Evolutionary conservation across 30 jellyfish, hydroid and myxozoan genomes (phyloP), one percentile per base, ranked within the genome.

Genomic region (Nemopilema nomurai): DNA sequence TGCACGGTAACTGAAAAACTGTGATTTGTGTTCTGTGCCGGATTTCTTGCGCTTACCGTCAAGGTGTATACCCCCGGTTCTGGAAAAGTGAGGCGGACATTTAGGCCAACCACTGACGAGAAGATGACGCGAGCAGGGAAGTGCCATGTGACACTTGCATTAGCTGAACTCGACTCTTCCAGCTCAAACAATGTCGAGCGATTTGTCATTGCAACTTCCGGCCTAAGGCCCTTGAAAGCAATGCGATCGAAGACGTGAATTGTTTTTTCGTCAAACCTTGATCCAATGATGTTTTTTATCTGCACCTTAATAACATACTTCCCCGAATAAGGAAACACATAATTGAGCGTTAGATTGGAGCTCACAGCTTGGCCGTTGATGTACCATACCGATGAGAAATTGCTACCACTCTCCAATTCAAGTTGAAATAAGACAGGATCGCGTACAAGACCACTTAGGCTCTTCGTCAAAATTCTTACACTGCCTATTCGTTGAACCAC

Each of bases 321-420:
- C n/a, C 91, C 95, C 4, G 92, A 28, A 26, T 62, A 33, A 3
- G 91, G 51, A 32, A 83, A 84, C 25, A 0, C 53, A 16, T 49
- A 18, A 16, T 24, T 32, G 30, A 81, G 69, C 8, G 19, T 49
- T 20, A 25, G 31, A 16, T 25, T 32, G 33, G 68, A 28, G 53
- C 81, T 49, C 0, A 27, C 18, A 7, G 21, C 19, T 0, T 24
- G 69, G 0, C 79, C 89, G 64, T 77, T 53, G n/a, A 90, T 51
- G 1, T 41, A 18, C 97, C 97, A 90, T 9, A 20, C 67, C 16
- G 20, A 41, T 9, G 90, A 51, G 86, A 87, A n/a, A 69, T 90
- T 75, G 63, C 87, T 77, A 26, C 92, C 90, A 51, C 75, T 16
- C 28, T 24, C 51, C 19, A 16, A 17, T 20, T 0, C 28, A 1